Conservation (phyloP, 2,888 invertebrate species). For the Platypus cylindrus region DNA sequence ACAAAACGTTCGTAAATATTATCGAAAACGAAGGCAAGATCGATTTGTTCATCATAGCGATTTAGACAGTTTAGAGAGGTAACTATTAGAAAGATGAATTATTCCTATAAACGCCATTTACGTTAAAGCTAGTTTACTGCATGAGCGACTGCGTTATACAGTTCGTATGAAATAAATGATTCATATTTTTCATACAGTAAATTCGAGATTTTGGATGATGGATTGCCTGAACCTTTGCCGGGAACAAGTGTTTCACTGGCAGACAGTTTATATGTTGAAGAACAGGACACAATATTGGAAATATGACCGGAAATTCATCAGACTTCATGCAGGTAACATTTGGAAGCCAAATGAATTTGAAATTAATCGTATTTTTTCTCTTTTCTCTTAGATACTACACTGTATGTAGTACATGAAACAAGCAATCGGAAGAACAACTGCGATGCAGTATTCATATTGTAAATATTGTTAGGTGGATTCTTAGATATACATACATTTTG, state of each 20-base stretch:
- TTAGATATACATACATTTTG: too few relatives aligned
- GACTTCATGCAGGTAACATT: too few relatives aligned
- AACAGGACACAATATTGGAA: constrained; percentile 31
- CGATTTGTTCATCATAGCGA: constrained; percentile 29
- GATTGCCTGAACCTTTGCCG: constrained; percentile 32
- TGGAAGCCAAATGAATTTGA: too few relatives aligned
- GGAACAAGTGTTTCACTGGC: constrained; percentile 33
- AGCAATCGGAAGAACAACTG: too few relatives aligned
- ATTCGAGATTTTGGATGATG: constrained; percentile 33
- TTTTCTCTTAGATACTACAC: too few relatives aligned
- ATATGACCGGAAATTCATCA: constrained; percentile 33
- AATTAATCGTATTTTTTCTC: too few relatives aligned
- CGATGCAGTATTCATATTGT: too few relatives aligned
- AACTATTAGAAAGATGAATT: constrained; percentile 7
- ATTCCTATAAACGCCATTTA: too few relatives aligned
- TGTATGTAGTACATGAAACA: too few relatives aligned
- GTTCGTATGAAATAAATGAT: not conserved
- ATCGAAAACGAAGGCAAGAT: constrained; percentile 25
- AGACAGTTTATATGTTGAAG: constrained; percentile 27
- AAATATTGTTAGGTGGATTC: too few relatives aligned
- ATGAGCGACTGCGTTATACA: too few relatives aligned
- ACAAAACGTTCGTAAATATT: constrained; percentile 25
- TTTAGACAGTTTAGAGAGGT: constrained; percentile 34
- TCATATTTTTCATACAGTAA: constrained; percentile 23
- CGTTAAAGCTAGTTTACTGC: too few relatives aligned